Percentiles rank a stretch among this genome's conserved stretches.
Evolutionary conservation across 1,140 invertebrate species (phyloP).

Genomic region (Drosophila kohkoa): DNA sequence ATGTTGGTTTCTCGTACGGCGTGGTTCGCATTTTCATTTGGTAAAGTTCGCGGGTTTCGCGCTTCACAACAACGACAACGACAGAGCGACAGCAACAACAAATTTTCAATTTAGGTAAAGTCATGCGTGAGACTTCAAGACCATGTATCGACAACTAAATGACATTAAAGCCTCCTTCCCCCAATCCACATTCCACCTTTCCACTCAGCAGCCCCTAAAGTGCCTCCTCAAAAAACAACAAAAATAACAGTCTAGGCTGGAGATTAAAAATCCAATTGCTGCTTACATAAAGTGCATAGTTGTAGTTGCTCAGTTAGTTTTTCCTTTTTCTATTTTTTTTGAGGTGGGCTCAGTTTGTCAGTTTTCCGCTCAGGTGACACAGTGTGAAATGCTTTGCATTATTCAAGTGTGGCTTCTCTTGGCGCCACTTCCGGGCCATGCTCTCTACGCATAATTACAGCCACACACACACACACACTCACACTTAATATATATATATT

Average conservation of each 20-base stretch:
- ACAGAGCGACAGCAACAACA: not conserved
- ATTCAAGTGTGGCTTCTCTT: conserved; percentile 11
- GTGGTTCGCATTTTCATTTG: conserved; percentile 57
- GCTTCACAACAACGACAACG: conserved; percentile 21
- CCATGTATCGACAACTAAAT: conserved; percentile 16
- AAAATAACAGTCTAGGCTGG: not conserved
- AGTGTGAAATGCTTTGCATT: conserved; percentile 7
- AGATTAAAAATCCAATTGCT: conserved; percentile 3
- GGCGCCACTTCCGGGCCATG: conserved; percentile 38
- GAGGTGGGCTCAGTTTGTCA: not conserved
- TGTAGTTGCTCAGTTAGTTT: not conserved
- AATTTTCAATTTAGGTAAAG: conserved; percentile 40
- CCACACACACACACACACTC: not conserved
- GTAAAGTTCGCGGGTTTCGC: conserved; percentile 22
- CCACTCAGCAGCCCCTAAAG: conserved; percentile 11
- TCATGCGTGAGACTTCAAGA: conserved; percentile 8
- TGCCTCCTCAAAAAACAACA: not conserved
- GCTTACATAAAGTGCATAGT: conserved; percentile 29
- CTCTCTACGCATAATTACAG: conserved; percentile 1
- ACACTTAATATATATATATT: conserved; percentile 34
- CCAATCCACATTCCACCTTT: too few species aligned
- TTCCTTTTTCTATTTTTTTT: too few species aligned
- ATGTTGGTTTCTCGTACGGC: conserved; percentile 69
- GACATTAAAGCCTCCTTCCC: not conserved
- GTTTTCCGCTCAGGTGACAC: conserved; percentile 11